Conservation (phyloP, 2,888 invertebrate genomes). For the Ophion costatus region DNA sequence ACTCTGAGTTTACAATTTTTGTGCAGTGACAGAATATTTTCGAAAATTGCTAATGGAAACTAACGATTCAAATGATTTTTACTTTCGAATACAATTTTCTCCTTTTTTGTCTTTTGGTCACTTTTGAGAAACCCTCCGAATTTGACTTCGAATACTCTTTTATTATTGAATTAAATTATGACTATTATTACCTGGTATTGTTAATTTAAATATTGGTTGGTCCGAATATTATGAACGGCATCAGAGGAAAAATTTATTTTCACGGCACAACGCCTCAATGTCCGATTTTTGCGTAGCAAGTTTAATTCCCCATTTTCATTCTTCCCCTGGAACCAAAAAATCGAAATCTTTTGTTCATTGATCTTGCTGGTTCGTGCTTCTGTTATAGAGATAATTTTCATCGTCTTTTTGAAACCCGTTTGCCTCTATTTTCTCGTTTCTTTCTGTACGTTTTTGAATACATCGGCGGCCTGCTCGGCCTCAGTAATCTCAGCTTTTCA, state of each 20-base stretch:
- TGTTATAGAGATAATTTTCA: neutral
- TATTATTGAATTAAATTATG: neutral
- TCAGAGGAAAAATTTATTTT: too few species aligned
- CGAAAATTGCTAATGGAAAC: neutral
- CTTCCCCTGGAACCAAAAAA: neutral
- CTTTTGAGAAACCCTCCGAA: neutral
- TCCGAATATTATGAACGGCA: too few species aligned
- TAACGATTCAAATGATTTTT: too few species aligned
- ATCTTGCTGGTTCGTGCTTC: neutral
- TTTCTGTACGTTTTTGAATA: slow-evolving; percentile 22
- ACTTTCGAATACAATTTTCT: neutral
- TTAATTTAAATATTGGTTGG: too few species aligned
- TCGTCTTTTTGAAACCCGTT: slow-evolving; percentile 13
- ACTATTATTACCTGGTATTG: too few species aligned
- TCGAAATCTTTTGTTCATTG: neutral
- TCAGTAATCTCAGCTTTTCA: slow-evolving; percentile 78
- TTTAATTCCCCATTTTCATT: neutral
- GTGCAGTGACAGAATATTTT: neutral
- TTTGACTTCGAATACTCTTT: neutral
- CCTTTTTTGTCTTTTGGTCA: neutral
- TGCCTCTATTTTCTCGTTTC: slow-evolving; percentile 30
- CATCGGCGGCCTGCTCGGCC: slow-evolving; percentile 42
- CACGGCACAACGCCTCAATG: neutral
- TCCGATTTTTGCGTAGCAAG: neutral
- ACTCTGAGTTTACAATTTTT: neutral